Evolutionary conservation across 2,113 vertebrate species (phyloP), one percentile per base, ranked within the genome.

Genomic region (Thamnophis sirtalis): DNA sequence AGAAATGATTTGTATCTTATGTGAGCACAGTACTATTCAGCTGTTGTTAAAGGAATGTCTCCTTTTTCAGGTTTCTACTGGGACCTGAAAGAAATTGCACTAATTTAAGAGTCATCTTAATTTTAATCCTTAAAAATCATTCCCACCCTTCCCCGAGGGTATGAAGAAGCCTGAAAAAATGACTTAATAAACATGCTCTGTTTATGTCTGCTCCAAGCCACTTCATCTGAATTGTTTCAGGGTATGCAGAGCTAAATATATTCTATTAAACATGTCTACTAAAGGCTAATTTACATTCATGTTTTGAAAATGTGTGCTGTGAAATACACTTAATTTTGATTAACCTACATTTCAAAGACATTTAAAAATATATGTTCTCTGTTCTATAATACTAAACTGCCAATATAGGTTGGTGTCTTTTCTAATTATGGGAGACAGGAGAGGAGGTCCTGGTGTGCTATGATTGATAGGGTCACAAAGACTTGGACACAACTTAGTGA

Each of bases 381-480:
- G 93, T 93, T 17, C 55, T 86, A 56, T 85, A 91, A 87, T 94
- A 43, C 38, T 88, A 91, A 90, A 43, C 43, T 92, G 93, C 94
- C 94, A 96, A 95, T 95, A 53, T 68, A 87, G 49, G 56, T 15
- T 54, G 54, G 21, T 56, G 4, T 22, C 87, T 55, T 19, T 43
- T 56, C 21, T 33, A 48, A 38, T 19, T 80, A 4, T 43, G 10
- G 43, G 10, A 68, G 4, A 68, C 4, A 13, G 60, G 60, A 68
- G 0, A n/a, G 60, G 11, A 68, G 28, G 28, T 0, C 28, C 60
- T 15, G 60, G 10, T 5, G 11, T 68, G 10, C 28, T 68, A n/a
- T 26, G 9, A 9, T 28, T 9, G 3, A 63, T 63, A 28, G 26
- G 26, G 9, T 63, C 60, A 60, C 58, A 60, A 60, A 60, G 58